Evolutionary conservation across 2,113 vertebrate genomes (phyloP).

Genomic region (Daboia siamensis): DNA sequence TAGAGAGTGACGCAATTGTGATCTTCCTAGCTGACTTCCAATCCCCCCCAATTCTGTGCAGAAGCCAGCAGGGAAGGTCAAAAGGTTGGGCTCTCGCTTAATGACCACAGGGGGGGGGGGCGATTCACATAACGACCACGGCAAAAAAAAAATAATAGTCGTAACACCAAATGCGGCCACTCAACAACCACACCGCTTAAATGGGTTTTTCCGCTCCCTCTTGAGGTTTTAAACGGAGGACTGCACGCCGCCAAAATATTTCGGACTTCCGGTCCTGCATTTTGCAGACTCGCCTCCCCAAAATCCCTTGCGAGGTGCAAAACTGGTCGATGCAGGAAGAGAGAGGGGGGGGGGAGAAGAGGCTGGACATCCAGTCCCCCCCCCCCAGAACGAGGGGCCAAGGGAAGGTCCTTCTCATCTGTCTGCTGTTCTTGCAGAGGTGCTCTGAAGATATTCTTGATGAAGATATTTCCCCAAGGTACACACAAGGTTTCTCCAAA

Average conservation of each 20-base stretch:
- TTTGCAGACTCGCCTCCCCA: neutral
- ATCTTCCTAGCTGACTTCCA: too few relatives aligned
- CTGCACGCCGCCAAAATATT: neutral
- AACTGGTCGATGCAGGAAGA: neutral
- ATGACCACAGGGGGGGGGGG: too few relatives aligned
- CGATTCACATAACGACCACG: too few relatives aligned
- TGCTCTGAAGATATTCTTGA: neutral
- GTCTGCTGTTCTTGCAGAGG: neutral
- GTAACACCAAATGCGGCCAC: too few relatives aligned
- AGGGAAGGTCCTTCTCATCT: neutral
- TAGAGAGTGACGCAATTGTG: too few relatives aligned
- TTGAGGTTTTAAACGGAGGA: neutral
- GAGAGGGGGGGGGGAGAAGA: neutral
- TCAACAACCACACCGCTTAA: too few relatives aligned
- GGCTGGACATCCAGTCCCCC: fast-evolving
- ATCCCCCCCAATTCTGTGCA: too few relatives aligned
- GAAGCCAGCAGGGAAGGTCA: too few relatives aligned
- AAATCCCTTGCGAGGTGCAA: neutral
- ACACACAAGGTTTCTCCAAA: neutral
- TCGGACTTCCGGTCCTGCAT: neutral
- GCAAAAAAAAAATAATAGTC: too few relatives aligned
- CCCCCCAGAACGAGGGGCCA: neutral
- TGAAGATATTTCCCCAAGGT: neutral
- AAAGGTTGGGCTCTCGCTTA: too few relatives aligned
- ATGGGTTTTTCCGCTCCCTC: neutral